Percentiles rank a stretch among this genome's conserved stretches.
These are phyloP conservation scores for Tryphoninae sp. DNA, from an alignment of 2,888 invertebrate species.

Conservation along the genomic window DNA sequence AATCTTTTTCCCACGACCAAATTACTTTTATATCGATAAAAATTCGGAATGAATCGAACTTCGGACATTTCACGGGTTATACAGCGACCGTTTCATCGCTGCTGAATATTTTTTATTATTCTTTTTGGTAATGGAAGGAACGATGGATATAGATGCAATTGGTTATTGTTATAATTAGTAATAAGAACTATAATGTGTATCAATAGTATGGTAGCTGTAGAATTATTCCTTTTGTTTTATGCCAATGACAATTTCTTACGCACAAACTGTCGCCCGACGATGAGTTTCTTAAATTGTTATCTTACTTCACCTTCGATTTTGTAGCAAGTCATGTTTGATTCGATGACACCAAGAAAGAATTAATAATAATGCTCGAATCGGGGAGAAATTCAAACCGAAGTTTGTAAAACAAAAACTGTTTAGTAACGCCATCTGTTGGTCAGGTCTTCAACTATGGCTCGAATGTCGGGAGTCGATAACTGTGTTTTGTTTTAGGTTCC, in stretches of 20 bases:
- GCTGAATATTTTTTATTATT: neutral
- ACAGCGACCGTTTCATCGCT: neutral
- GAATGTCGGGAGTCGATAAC: neutral
- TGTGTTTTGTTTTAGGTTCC: neutral
- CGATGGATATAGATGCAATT: too few relatives aligned
- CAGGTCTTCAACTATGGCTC: neutral
- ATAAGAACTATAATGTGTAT: too few relatives aligned
- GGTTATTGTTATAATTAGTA: too few relatives aligned
- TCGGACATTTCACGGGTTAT: neutral
- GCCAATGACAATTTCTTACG: too few relatives aligned
- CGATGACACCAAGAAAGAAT: neutral
- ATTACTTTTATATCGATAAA: neutral
- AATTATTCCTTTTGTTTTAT: too few relatives aligned
- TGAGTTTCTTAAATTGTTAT: neutral
- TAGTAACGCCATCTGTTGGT: slow-evolving; percentile 1
- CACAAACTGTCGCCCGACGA: too few relatives aligned
- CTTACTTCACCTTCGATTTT: neutral
- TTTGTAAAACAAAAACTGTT: neutral
- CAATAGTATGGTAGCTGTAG: too few relatives aligned
- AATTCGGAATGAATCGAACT: neutral
- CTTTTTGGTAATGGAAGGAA: neutral
- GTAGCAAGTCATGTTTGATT: neutral
- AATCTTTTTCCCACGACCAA: neutral
- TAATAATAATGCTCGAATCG: neutral
- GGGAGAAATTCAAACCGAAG: neutral